Evolutionary conservation across 2,888 invertebrate genomes (phyloP).

Genomic region (Scaptodrosophila latifasciaeformis): DNA sequence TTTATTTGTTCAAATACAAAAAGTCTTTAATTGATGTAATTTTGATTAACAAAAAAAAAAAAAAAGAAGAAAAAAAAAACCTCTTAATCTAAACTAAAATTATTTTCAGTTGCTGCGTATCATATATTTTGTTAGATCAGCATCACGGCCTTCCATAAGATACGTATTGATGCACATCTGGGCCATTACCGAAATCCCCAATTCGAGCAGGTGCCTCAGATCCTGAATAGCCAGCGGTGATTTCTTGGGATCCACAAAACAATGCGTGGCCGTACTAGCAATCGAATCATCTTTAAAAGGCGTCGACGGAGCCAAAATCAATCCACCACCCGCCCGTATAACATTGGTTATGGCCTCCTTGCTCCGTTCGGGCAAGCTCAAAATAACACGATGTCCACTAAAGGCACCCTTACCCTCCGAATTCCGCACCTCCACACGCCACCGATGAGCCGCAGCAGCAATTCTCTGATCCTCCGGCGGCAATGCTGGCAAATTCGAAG

Average conservation of each 20-base stretch:
- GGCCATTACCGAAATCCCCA: conserved; percentile 62
- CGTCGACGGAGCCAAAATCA: conserved; percentile 77
- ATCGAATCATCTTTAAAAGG: conserved; percentile 55
- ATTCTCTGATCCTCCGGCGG: conserved; percentile 76
- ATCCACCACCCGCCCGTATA: conserved; percentile 86
- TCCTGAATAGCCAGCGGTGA: conserved; percentile 58
- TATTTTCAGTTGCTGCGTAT: conserved; percentile 9
- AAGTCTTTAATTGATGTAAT: too few relatives aligned
- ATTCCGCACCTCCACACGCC: conserved; percentile 78
- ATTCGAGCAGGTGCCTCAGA: conserved; percentile 50
- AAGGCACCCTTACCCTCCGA: conserved; percentile 76
- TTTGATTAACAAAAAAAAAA: too few relatives aligned
- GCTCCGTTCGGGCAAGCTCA: conserved; percentile 79
- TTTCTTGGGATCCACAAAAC: conserved; percentile 71
- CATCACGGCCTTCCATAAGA: conserved; percentile 70
- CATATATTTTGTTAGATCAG: conserved; percentile 62
- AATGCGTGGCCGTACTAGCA: conserved; percentile 65
- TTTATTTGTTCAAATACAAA: too few relatives aligned
- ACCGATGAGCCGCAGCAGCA: conserved; percentile 80
- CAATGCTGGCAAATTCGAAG: conserved; percentile 76
- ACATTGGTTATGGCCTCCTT: conserved; percentile 80
- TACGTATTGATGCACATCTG: conserved; percentile 73
- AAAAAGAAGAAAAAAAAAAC: background rate
- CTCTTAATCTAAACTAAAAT: background rate
- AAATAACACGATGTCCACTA: conserved; percentile 76